Percentiles rank a stretch among this genome's conserved stretches.
Evolutionary conservation across 2,113 vertebrate species (phyloP).

Genomic region (Circaetus cinerascens): DNA sequence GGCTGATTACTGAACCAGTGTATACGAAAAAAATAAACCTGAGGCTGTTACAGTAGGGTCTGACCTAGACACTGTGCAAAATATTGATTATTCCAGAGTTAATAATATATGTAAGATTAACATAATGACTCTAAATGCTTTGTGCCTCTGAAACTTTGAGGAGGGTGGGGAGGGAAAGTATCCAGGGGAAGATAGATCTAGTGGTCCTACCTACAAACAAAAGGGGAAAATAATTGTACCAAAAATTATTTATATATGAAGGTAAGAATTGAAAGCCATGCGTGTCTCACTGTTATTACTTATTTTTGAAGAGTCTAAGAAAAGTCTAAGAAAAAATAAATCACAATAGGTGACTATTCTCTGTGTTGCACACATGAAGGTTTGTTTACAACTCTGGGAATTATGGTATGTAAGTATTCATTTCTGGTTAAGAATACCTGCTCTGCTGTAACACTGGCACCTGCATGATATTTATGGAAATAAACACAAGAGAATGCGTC

Average conservation of each 20-base stretch:
- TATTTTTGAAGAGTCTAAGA: not conserved
- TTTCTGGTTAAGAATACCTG: not conserved
- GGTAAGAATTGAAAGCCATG: not conserved
- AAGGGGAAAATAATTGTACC: fast-evolving
- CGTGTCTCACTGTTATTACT: not conserved
- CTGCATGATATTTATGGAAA: not conserved
- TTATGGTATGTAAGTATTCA: not conserved
- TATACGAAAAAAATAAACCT: not conserved
- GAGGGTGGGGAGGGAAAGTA: not conserved
- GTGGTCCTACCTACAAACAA: not conserved
- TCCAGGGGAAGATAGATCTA: not conserved
- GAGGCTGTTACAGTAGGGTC: not conserved
- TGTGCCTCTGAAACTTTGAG: not conserved
- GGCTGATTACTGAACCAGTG: not conserved
- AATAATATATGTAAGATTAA: not conserved
- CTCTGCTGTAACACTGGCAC: not conserved
- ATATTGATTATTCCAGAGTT: not conserved
- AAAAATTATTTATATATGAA: not conserved
- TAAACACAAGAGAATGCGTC: not conserved
- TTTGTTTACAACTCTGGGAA: not conserved
- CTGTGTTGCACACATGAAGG: not conserved
- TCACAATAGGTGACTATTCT: not conserved
- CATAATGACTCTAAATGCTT: not conserved
- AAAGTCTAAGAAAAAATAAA: not conserved
- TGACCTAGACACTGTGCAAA: not conserved